Percentiles rank a stretch among this genome's conserved stretches.
These are phyloP conservation scores for Leucoptera coffeella DNA, from an alignment of 2,888 invertebrate genomes.

Conservation along the genomic window DNA sequence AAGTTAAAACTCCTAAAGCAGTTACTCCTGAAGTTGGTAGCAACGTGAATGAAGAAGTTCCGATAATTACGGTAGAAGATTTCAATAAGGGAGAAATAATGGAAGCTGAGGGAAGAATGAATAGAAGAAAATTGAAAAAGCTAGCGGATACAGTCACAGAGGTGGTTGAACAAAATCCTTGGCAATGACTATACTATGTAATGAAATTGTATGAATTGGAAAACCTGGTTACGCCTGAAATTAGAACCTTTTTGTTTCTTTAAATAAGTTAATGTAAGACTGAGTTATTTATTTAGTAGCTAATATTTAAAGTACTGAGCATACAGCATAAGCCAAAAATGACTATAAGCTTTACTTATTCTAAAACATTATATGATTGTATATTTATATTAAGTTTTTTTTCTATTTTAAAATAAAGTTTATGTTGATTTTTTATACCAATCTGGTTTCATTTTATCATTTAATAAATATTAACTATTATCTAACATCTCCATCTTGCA, in stretches of 20 bases:
- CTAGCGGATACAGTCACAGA: constrained; percentile 27
- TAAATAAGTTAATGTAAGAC: no score
- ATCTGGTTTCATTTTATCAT: no score
- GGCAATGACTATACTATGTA: constrained; percentile 47
- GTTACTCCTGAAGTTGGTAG: constrained; percentile 7
- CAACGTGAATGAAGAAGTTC: constrained; percentile 7
- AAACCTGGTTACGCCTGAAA: constrained; percentile 29
- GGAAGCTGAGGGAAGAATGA: constrained; percentile 27
- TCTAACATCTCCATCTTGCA: no score
- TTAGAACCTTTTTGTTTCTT: constrained; percentile 27
- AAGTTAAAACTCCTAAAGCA: constrained; percentile 17
- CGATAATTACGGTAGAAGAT: constrained; percentile 21
- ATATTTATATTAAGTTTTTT: no score
- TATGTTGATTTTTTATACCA: no score
- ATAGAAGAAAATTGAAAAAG: constrained; percentile 21
- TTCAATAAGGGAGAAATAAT: constrained; percentile 38
- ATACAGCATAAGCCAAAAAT: no score
- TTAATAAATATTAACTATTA: no score
- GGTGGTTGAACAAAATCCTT: constrained; percentile 33
- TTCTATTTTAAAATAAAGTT: no score
- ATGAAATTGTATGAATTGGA: constrained; percentile 36
- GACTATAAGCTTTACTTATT: no score
- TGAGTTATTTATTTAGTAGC: no score
- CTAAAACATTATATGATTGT: no score
- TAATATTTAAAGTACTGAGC: no score